Percentiles rank a stretch among this genome's conserved stretches.
These are phyloP conservation scores for Pseudochirops cupreus DNA, from an alignment of 2,797 vertebrate genomes.

Conservation along the genomic window DNA sequence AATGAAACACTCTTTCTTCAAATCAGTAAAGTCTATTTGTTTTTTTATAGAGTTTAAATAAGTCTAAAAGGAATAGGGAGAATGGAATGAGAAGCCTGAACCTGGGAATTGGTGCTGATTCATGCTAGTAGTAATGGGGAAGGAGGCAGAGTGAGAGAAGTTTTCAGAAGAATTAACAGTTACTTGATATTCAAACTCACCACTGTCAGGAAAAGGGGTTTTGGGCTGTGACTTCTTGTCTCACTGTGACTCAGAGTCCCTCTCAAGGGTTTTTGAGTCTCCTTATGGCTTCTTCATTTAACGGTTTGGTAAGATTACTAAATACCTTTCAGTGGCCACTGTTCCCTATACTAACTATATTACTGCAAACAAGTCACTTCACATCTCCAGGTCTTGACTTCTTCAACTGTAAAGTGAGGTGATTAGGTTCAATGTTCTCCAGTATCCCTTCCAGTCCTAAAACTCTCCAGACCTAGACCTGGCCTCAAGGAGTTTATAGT, in stretches of 20 bases:
- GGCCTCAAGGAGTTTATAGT: neutral
- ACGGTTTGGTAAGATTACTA: neutral
- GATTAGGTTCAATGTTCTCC: neutral
- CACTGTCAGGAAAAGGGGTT: neutral
- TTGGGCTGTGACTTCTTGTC: neutral
- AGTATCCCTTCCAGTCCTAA: neutral
- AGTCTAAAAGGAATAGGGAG: neutral
- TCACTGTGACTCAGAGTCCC: neutral
- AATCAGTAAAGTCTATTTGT: neutral
- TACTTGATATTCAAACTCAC: neutral
- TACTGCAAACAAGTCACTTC: neutral
- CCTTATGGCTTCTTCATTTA: neutral
- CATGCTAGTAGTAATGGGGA: neutral
- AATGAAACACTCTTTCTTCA: neutral
- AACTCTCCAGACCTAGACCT: neutral
- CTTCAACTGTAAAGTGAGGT: neutral
- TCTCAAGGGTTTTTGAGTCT: neutral
- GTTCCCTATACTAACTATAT: neutral
- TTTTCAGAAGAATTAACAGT: neutral
- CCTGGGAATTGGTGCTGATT: neutral
- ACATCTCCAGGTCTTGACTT: neutral
- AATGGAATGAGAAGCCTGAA: neutral
- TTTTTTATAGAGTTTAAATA: neutral
- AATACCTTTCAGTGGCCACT: neutral
- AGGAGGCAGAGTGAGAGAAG: neutral